Evolutionary conservation across 2,888 invertebrate genomes (phyloP), one percentile per base, ranked within the genome.

Genomic region (Rhagonycha fulva): DNA sequence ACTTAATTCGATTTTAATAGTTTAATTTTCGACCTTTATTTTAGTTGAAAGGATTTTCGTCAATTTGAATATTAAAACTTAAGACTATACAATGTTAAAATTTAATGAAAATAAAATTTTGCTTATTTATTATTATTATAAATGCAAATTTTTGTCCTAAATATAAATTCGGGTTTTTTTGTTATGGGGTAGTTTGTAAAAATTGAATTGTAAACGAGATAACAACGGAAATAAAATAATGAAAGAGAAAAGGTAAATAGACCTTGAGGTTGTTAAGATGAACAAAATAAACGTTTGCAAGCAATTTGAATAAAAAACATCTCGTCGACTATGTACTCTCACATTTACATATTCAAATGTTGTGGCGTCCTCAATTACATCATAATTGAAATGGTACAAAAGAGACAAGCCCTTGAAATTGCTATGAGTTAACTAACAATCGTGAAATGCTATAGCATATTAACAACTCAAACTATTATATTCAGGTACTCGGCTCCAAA

Each of bases 281-380:
- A 84, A 83, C 83, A 84, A 84, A 84, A 84, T 83, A 83, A 84
- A 84, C 84, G 83, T 83, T 84, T 84, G 83, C 82, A 82, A 83
- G 84, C 82, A 84, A 84, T 84, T 84, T 84, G 83, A 84, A 84
- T 84, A 83, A 84, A 84, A 83, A 84, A 83, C 80, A 79, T 80
- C 82, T 79, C 80, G 79, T 78, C 78, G 80, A 79, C 81, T 80
- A 79, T 81, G 79, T 81, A 75, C 78, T 76, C 79, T 74, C 79
- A 32, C 76, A 86, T 86, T 86, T 86, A 84, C 86, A 86, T 86
- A 86, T 86, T 86, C 85, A 86, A 86, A 86, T 86, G 84, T 85
- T 86, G 85, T 85, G 85, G 85, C 83, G 83, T 83, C 81, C 83
- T 85, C 86, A 86, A 86, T 86, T 86, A 86, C 85, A 83, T 85